Conservation (phyloP, 2,888 invertebrate genomes). For the Xanthorhoe spadicearia region DNA sequence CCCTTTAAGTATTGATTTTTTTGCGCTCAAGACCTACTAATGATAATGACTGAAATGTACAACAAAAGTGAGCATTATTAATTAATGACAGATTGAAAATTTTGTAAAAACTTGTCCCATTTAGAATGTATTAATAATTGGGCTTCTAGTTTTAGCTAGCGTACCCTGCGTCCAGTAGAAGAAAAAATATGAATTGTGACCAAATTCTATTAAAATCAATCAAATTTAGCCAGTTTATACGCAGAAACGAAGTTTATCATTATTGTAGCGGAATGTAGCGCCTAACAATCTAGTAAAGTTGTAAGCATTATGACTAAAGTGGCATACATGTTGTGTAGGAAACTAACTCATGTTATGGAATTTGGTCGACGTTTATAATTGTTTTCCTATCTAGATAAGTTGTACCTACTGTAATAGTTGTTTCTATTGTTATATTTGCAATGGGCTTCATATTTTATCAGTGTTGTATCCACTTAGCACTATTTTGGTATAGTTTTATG, state of each 20-base stretch:
- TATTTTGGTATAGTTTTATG: conserved; percentile 63
- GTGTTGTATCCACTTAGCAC: conserved; percentile 56
- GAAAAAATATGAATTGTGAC: conserved; percentile 1
- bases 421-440: conserved; percentile 30
- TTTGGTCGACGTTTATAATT: too few species aligned
- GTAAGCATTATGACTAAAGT: too few species aligned
- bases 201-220: neutral
- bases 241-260: too few species aligned
- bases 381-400: neutral
- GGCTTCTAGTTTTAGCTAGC: conserved; percentile 17
- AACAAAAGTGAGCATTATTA: conserved; percentile 14
- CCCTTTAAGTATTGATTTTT: too few species aligned
- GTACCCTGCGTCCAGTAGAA: conserved; percentile 3
- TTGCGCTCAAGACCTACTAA: too few species aligned
- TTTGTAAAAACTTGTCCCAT: conserved; percentile 10
- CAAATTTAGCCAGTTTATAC: too few species aligned
- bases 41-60: neutral
- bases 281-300: too few species aligned
- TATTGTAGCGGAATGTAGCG: too few species aligned
- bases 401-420: conserved; percentile 3
- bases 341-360: too few species aligned
- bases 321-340: too few species aligned
- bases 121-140: conserved; percentile 7
- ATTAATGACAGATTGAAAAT: conserved; percentile 5
- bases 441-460: conserved; percentile 57